Conservation (phyloP, 2,888 invertebrate species). For the Amitus sp. region DNA sequence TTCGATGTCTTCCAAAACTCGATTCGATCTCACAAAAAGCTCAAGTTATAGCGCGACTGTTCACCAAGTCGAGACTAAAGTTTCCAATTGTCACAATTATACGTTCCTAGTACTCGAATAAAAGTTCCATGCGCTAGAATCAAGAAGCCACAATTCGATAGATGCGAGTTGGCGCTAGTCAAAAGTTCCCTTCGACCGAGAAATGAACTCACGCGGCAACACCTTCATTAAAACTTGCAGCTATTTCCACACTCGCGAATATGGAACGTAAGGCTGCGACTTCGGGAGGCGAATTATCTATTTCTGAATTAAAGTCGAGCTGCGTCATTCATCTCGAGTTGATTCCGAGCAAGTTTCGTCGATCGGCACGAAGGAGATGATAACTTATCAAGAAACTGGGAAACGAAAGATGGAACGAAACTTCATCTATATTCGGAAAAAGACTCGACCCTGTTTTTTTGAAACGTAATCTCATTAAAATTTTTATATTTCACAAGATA, state of each 20-base stretch:
- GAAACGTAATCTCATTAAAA: no score
- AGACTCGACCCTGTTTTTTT: no score
- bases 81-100: background rate
- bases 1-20: background rate
- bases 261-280: conserved; percentile 8
- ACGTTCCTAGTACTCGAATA: background rate
- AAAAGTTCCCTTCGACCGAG: conserved; percentile 1
- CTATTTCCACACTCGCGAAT: conserved; percentile 7
- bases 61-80: background rate
- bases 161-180: background rate
- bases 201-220: conserved; percentile 5
- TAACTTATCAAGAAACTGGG: no score
- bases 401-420: no score
- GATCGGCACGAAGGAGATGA: no score
- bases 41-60: background rate
- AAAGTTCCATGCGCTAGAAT: background rate
- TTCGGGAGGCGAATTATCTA: no score
- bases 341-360: no score
- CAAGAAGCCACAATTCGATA: conserved; percentile 6
- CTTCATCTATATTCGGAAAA: no score
- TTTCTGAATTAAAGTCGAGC: no score
- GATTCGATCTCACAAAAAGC: background rate
- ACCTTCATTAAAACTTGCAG: conserved; percentile 6
- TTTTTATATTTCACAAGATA: no score
- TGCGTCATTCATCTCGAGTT: no score